Conservation (phyloP, 2,888 invertebrate species). For the Drosophila fulvimacula region DNA sequence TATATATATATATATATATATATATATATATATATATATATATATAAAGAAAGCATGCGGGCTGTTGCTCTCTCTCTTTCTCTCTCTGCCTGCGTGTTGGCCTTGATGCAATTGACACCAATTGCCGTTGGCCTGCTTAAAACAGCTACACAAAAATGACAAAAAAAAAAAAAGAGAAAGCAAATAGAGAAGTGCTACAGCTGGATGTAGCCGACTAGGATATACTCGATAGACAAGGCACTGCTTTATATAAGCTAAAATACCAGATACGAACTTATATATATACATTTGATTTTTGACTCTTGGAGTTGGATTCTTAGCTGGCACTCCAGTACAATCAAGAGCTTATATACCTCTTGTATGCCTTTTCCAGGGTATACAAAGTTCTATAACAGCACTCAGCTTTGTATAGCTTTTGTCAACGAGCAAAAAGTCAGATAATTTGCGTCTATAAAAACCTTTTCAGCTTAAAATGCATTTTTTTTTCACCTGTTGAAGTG, state of each 20-base stretch:
- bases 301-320: no score
- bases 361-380: neutral
- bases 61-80: no score
- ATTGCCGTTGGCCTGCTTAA: conserved; percentile 63
- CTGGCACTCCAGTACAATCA: no score
- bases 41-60: no score
- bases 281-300: no score
- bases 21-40: no score
- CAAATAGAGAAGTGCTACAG: neutral
- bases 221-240: neutral
- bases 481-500: neutral
- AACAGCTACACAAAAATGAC: conserved; percentile 2
- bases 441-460: no score
- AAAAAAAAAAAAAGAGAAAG: neutral
- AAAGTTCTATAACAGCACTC: neutral
- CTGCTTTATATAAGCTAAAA: no score
- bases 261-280: no score
- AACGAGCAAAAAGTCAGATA: neutral
- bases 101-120: conserved; percentile 70
- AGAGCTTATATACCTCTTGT: neutral
- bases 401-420: neutral
- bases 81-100: conserved; percentile 41
- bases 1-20: conserved; percentile 2
- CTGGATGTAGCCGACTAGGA: neutral
- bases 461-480: neutral